phyloP scores from a whole-genome alignment of 1,140 invertebrate species.

The Zelostemma sp. region DNA sequence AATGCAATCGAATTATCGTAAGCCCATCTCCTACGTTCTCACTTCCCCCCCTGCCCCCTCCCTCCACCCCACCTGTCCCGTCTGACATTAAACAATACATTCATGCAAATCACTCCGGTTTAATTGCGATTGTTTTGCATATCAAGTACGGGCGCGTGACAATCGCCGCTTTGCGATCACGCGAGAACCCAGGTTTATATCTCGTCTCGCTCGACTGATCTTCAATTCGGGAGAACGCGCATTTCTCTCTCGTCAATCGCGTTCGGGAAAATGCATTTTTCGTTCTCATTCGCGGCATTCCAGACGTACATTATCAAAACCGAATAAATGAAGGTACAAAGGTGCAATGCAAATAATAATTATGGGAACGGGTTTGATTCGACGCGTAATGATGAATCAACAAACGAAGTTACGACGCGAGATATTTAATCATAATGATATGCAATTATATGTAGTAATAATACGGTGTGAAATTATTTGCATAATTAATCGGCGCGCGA shows the following conservation, averaged over 20 bases:
- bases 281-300: too few relatives aligned
- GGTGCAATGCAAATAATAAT: too few relatives aligned
- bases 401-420: neutral
- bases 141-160: conserved; percentile 49
- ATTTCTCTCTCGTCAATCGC: neutral
- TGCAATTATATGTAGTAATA: neutral
- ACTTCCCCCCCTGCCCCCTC: conserved; percentile 3
- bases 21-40: conserved; percentile 39
- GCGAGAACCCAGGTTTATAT: conserved; percentile 17
- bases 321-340: too few relatives aligned
- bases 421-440: neutral
- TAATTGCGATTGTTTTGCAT: conserved; percentile 57
- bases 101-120: conserved; percentile 51
- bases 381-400: too few relatives aligned
- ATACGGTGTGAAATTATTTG: conserved; percentile 10
- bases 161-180: conserved; percentile 49
- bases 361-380: too few relatives aligned
- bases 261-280: too few relatives aligned
- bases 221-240: neutral
- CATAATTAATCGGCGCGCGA: conserved; percentile 24
- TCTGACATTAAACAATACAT: conserved; percentile 51
- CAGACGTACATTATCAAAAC: too few relatives aligned
- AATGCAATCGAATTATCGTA: conserved; percentile 54
- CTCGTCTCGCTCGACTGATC: conserved; percentile 5
- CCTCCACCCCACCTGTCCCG: conserved; percentile 24